These are phyloP conservation scores for Spodoptera frugiperda DNA, from an alignment of 1,140 invertebrate genomes.

Conservation along the genomic window DNA sequence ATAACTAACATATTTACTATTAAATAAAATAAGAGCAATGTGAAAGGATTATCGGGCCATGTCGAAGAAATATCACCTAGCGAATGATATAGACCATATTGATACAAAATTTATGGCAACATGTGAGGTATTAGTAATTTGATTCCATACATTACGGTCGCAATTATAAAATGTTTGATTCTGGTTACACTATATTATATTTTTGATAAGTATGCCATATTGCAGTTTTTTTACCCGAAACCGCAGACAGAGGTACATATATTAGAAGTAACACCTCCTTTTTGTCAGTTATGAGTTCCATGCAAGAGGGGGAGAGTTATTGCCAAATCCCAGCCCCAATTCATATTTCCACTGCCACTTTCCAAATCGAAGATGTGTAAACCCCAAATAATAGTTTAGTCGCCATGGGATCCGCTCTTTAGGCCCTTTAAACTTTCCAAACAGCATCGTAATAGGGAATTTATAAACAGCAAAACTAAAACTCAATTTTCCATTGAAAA, in stretches of 20 bases:
- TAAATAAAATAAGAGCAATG: conserved; percentile 11
- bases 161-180: conserved; percentile 1
- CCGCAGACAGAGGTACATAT: not conserved
- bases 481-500: not conserved
- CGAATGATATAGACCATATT: conserved; percentile 19
- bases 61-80: conserved; percentile 22
- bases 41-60: not conserved
- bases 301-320: no score
- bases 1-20: conserved; percentile 5
- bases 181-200: not conserved
- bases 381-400: no score
- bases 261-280: no score
- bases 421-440: no score
- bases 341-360: no score
- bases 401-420: no score
- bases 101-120: not conserved
- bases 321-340: no score
- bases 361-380: no score
- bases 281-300: no score
- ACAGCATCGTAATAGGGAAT: no score
- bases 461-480: no score
- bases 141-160: conserved; percentile 5
- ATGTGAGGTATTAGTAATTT: conserved; percentile 8
- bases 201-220: not conserved
- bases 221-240: not conserved